A percentile compares a stretch with the other conserved stretches of the same genome.
phyloP scores from a whole-genome alignment of 2,113 vertebrate species.

The Nothobranchius furzeri region DNA sequence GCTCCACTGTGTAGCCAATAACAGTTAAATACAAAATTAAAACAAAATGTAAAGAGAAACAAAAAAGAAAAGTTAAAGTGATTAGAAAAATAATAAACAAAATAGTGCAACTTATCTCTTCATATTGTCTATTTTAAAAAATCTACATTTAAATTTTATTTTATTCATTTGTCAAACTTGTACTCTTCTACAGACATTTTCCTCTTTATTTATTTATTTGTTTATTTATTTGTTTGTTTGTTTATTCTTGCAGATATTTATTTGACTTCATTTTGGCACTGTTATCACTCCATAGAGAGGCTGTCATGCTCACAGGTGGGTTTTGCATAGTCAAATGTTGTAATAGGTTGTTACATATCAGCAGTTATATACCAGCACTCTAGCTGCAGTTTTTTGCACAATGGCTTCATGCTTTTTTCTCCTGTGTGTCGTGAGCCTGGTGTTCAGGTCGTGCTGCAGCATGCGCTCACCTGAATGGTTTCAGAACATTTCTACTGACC shows the following conservation, averaged over 20 bases:
- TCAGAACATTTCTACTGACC: conserved; percentile 58
- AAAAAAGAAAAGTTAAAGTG: too few species aligned
- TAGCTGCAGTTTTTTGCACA: conserved; percentile 14
- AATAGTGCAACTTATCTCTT: neutral
- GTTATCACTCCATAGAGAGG: conserved; percentile 12
- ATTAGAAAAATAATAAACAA: too few species aligned
- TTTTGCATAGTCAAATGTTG: conserved; percentile 57
- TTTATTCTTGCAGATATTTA: neutral
- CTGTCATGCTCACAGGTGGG: neutral
- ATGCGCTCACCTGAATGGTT: conserved; percentile 54
- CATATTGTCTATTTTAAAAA: too few species aligned
- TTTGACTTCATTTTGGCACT: neutral
- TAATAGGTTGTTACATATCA: conserved; percentile 9
- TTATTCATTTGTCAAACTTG: too few species aligned
- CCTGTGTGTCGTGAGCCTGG: conserved; percentile 50
- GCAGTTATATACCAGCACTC: conserved; percentile 9
- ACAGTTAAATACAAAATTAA: too few species aligned
- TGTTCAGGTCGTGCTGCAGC: conserved; percentile 18
- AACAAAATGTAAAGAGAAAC: neutral
- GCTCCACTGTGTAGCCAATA: too few species aligned
- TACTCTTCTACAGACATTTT: conserved; percentile 21
- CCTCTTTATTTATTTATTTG: neutral
- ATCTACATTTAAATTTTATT: neutral
- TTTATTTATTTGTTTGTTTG: too few species aligned
- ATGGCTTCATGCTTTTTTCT: conserved; percentile 54